Base-by-base conservation (phyloP, 2,888 invertebrate species). In the Lepetodrilus schrolli region DNA sequence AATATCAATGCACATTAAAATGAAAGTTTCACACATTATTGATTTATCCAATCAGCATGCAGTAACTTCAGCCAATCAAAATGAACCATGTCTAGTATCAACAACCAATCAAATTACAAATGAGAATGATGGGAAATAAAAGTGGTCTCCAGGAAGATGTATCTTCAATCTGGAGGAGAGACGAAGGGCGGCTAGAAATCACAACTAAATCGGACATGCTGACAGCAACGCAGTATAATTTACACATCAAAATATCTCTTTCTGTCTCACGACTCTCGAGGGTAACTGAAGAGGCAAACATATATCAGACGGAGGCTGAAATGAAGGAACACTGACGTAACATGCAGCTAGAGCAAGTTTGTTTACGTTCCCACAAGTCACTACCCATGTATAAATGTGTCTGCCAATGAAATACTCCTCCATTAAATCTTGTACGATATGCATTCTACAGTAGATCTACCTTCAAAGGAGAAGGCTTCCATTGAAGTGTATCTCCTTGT, bases 51-150 rank as follows among this genome's bases (percentile, higher is more conserved):
- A 70, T 51, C 43, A 65, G 58, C 66, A 73, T 73, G 65, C 70
- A 73, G 17, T 49, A 66, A 38, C 68, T 47, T 75, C 80, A 80
- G 79, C 81, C 83, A 82, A 83, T 82, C 79, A 81, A 79, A 83
- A 78, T 79, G 75, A 66, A 74, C 50, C 43, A 48, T 23, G 38
- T 30, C 38, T 68, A 68, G 43, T n/a, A n/a, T 8, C 26, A 43
- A 47, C 43, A 37, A 38, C 66, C 66, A 66, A 66, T 66, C 66
- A 66, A 20, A 66, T 38, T 37, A 38, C 37, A 66, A 37, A 36
- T 66, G 43, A 66, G 37, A 66, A 37, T 21, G 38, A 5, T 23
- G 21, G 51, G 37, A 37, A 66, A 66, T 38, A 66, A 38, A 38
- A 66, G 20, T 23, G 38, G 37, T 17, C 17, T 37, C 38, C 20